phyloP scores from a whole-genome alignment of 2,888 invertebrate species.

The Petrolisthes cinctipes region DNA sequence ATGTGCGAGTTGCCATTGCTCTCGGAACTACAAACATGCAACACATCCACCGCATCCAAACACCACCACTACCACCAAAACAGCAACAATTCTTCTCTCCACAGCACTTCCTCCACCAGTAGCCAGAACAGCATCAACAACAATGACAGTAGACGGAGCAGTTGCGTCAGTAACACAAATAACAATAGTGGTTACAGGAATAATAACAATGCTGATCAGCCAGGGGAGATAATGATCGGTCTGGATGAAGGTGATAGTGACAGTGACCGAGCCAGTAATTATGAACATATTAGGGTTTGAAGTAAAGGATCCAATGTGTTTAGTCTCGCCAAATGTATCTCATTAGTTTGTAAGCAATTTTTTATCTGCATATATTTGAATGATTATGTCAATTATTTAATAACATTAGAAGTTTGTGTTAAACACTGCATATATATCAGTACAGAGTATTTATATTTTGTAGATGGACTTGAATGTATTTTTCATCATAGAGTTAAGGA shows the following conservation, averaged over 20 bases:
- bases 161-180: background rate
- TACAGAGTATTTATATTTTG: too few relatives aligned
- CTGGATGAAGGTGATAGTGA: background rate
- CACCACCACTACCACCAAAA: background rate
- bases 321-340: too few relatives aligned
- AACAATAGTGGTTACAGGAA: slow-evolving; percentile 12
- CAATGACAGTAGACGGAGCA: slow-evolving; percentile 6
- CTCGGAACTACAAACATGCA: slow-evolving; percentile 42
- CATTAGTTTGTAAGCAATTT: too few relatives aligned
- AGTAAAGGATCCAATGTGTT: background rate
- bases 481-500: too few relatives aligned
- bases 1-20: slow-evolving; percentile 54
- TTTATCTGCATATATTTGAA: too few relatives aligned
- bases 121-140: background rate
- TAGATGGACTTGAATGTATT: too few relatives aligned
- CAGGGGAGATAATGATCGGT: background rate
- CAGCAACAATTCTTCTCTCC: slow-evolving; percentile 1
- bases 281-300: background rate
- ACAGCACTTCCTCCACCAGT: background rate
- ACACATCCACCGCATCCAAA: slow-evolving; percentile 2
- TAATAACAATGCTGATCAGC: background rate
- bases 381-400: too few relatives aligned
- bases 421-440: too few relatives aligned
- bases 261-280: background rate
- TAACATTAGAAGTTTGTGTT: too few relatives aligned